Evolutionary conservation across 2,888 invertebrate genomes (phyloP), one percentile per base, ranked within the genome.

Genomic region (Lithosia quadra): DNA sequence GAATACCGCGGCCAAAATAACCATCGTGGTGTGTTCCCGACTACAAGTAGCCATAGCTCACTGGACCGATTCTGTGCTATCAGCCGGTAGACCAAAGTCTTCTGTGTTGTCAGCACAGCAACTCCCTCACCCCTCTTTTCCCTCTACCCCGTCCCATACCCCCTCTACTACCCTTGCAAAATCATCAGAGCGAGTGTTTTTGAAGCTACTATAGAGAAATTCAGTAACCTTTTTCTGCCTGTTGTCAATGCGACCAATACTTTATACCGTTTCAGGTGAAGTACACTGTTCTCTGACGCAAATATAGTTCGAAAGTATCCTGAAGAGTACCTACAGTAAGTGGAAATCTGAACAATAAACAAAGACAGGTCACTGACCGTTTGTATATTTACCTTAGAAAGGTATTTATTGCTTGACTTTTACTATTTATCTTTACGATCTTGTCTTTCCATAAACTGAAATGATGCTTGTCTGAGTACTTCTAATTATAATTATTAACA

Each of bases 311-410:
- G 18, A 15, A 13, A 8, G 57, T 58, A 65, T 33, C 28, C 65
- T 28, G 28, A 43, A 22, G 28, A n/a, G n/a, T n/a, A n/a, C 24
- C 10, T 28, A 13, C 18, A 55, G 33, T 21, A 22, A 21, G 22
- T 55, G 21, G 33, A 59, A 18, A 43, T 57, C 13, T 57, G 57
- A 59, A 65, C 43, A 65, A 58, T 43, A 65, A 58, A 65, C 43
- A 59, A 49, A 65, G 65, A 65, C 49, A 58, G 57, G 65, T 28
- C 33, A 15, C 21, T 65, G 49, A 49, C 58, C 65, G 55, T 22
- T 22, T 34, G 34, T 36, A 9, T 34, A 34, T 34, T 11, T 24
- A 55, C 4, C 28, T 33, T 34, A 33, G 34, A 63, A 34, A 18
- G 34, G 34, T 63, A 22, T 34, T 21, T 55, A 34, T 34, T 21